A percentile compares a stretch with the other conserved stretches of the same genome.
phyloP scores from a whole-genome alignment of 2,113 vertebrate genomes.

The Pomatorhinus ruficollis region DNA sequence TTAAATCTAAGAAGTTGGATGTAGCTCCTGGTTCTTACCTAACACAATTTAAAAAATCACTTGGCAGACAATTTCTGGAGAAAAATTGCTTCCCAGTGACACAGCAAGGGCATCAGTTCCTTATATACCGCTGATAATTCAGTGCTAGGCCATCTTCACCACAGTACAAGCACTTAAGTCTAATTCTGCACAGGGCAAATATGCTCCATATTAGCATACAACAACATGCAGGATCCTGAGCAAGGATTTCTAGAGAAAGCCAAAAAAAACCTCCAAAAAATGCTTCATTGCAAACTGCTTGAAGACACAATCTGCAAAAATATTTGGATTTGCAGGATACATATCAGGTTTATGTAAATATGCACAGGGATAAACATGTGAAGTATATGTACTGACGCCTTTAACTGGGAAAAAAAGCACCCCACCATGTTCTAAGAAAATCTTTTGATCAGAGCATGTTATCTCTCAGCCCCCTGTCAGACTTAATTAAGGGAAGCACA shows the following conservation, averaged over 20 bases:
- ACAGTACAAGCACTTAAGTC: neutral
- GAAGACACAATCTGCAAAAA: neutral
- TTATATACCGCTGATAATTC: neutral
- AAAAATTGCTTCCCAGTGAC: neutral
- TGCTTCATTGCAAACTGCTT: neutral
- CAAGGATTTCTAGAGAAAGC: neutral
- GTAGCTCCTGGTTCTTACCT: neutral
- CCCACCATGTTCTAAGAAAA: neutral
- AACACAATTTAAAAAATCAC: neutral
- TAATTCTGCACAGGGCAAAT: neutral
- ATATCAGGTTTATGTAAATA: neutral
- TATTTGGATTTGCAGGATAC: neutral
- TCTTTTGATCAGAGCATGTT: neutral
- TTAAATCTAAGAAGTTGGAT: neutral
- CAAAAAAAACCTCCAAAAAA: neutral
- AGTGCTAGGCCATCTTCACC: neutral
- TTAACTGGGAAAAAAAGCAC: neutral
- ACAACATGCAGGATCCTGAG: neutral
- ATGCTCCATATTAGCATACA: neutral
- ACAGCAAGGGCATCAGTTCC: neutral
- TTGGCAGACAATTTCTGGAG: neutral
- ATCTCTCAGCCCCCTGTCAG: neutral
- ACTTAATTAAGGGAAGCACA: neutral
- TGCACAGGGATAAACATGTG: neutral
- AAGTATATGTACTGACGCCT: neutral